Percentiles rank a stretch among this genome's conserved stretches.
phyloP scores from a whole-genome alignment of 1,140 invertebrate species.

The Hestina assimilis region DNA sequence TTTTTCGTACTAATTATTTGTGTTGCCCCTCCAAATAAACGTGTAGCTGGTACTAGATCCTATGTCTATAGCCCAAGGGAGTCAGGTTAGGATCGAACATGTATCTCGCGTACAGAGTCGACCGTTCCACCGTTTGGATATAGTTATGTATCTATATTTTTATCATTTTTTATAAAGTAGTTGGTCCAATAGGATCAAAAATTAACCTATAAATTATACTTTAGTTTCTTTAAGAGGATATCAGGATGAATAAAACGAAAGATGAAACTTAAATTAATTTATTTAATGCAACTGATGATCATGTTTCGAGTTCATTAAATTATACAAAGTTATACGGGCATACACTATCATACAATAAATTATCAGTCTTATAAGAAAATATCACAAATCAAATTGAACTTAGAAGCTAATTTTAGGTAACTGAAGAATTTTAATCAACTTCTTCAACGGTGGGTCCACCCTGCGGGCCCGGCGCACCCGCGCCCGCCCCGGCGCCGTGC shows the following conservation, averaged over 20 bases:
- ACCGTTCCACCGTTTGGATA: no score
- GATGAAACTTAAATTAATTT: not conserved
- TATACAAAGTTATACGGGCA: not conserved
- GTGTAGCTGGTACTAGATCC: no score
- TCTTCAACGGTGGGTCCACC: constrained; percentile 45
- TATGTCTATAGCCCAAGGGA: no score
- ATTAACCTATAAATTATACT: not conserved
- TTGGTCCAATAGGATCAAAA: no score
- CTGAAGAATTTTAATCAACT: constrained; percentile 33
- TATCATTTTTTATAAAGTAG: no score
- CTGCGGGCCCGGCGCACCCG: constrained; percentile 26
- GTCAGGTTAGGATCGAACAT: no score
- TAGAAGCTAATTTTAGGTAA: not conserved
- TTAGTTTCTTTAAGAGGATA: not conserved
- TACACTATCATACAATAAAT: constrained; percentile 32
- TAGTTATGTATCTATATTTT: no score
- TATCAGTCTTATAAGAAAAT: constrained; percentile 42
- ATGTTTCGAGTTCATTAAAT: constrained; percentile 29
- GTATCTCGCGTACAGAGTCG: no score
- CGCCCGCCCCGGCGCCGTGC: constrained; percentile 77
- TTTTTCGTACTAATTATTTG: no score
- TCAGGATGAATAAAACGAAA: not conserved
- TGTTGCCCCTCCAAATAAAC: no score
- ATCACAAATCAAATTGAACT: constrained; percentile 25
- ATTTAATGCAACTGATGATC: constrained; percentile 30